Base-by-base conservation (phyloP, 2,113 vertebrate genomes). In the Nansenia antarctica region DNA sequence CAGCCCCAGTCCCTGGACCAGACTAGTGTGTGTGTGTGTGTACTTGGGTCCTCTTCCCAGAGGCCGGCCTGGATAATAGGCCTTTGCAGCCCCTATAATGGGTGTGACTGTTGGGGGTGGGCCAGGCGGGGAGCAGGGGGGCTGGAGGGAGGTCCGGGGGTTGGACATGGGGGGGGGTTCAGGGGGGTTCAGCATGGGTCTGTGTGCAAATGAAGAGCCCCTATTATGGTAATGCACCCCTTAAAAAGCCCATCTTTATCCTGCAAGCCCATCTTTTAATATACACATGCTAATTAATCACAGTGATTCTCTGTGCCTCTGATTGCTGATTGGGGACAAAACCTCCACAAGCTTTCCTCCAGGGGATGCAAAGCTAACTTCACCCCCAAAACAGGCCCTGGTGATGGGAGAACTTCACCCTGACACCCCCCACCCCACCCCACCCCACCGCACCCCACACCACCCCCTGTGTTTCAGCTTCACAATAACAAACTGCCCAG, bases 161-260 rank as follows among this genome's bases (percentile, higher is more conserved):
- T 22, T 24, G 37, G 37, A 2, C 2, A 14, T 42, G 37, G 8
- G 8, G 37, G 37, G 9, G 7, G 20, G 8, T 8, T 52, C 6
- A 52, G 52, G 7, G 35, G 37, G 2, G 11, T 26, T 62, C 77
- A 73, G 76, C 79, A 75, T 67, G 79, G 73, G 84, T 80, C 83
- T 91, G 87, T 91, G 87, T 92, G 91, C 81, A 91, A 92, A 93
- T 92, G 89, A 91, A 86, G 85, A 78, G 84, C 74, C 88, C 84
- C 88, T 92, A 89, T 91, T 90, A 92, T 93, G 92, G 20, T 83
- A 92, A 92, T 90, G 70, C 58, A 11, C 74, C 72, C 70, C 80
- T 76, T 74, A 72, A 88, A 72, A 77, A 73, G 78, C 74, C 69
- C 71, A 66, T 73, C 69, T 77, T 82, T 82, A 75, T 78, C 85